Conservation (phyloP, 2,797 vertebrate species). For the Synanceia verrucosa region DNA sequence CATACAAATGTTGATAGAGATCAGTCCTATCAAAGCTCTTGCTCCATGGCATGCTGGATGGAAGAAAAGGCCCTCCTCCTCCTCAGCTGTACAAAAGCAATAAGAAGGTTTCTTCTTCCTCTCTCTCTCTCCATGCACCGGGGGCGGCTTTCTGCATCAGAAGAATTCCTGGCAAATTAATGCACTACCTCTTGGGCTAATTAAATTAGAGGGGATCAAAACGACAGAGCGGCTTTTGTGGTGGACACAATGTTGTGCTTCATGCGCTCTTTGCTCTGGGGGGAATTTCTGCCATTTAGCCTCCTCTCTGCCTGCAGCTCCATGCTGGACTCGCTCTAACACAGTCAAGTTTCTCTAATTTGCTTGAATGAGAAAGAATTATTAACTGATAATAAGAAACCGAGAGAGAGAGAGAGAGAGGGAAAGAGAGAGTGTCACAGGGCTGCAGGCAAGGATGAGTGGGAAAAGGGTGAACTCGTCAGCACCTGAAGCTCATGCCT, state of each 20-base stretch:
- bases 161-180: conserved; percentile 99
- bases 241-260: conserved; percentile 99
- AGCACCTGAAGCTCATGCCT: conserved; percentile 93
- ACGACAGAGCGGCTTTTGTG: conserved; percentile 98
- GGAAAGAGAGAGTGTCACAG: conserved; percentile 65
- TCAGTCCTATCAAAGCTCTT: conserved; percentile 46
- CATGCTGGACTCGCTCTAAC: conserved; percentile 92
- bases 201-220: conserved; percentile 99
- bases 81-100: conserved; percentile 85
- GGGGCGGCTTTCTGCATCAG: conserved; percentile 97
- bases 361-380: conserved; percentile 99
- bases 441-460: conserved; percentile 82
- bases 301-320: conserved; percentile 91
- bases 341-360: conserved; percentile 98
- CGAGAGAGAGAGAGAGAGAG: conserved; percentile 66
- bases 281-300: conserved; percentile 98
- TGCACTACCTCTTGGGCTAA: conserved; percentile 99
- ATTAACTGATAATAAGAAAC: conserved; percentile 99
- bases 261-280: conserved; percentile 92
- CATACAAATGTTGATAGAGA: conserved; percentile 51
- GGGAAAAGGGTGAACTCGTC: conserved; percentile 80
- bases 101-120: conserved; percentile 86
- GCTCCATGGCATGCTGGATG: conserved; percentile 41
- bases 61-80: conserved; percentile 74
- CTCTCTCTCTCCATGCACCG: conserved; percentile 84